Base-by-base conservation (phyloP, 2,113 vertebrate genomes). In the Zonotrichia leucophrys region DNA sequence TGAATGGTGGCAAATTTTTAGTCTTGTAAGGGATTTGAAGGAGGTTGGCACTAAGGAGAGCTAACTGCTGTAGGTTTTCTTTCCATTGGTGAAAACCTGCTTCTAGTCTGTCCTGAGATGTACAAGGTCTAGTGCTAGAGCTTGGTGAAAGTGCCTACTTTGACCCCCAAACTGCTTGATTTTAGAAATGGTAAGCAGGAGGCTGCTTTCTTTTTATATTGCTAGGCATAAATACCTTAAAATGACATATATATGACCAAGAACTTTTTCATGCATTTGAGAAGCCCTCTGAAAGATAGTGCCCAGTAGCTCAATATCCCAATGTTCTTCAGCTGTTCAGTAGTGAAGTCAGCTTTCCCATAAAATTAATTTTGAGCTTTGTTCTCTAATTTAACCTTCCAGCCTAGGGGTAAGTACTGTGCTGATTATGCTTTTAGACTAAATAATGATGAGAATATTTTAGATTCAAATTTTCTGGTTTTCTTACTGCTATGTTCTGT, bases 351-450 rank as follows among this genome's bases (percentile, higher is more conserved):
- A 90, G 8, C 27, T 58, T 12, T 73, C 42, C 58, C 27, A 33
- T 70, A 80, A 70, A 76, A 66, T 46, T 50, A 18, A 67, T 88
- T 77, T 67, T 83, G 72, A 70, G 35, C 59, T 83, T 83, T 86
- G 14, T 72, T 86, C n/a, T 23, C 14, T 81, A 22, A 11, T 66
- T 91, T 80, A 50, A 67, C 47, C 25, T 92, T 86, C 49, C 69
- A 72, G 7, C 11, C 18, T 70, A 35, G 5, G 41, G 59, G 56
- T 83, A 83, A 84, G 47, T 77, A 47, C 46, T 89, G 31, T 47
- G 23, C 37, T 56, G 31, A 37, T 70, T 64, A 68, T 31, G 9
- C 30, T 81, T 83, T 56, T 89, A 18, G 63, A 66, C 28, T 79
- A 42, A 64, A 56, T 25, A 37, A 35, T 30, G 2, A 12, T 33